Evolutionary conservation across 2,113 vertebrate genomes (phyloP).

Genomic region (Suncus etruscus): DNA sequence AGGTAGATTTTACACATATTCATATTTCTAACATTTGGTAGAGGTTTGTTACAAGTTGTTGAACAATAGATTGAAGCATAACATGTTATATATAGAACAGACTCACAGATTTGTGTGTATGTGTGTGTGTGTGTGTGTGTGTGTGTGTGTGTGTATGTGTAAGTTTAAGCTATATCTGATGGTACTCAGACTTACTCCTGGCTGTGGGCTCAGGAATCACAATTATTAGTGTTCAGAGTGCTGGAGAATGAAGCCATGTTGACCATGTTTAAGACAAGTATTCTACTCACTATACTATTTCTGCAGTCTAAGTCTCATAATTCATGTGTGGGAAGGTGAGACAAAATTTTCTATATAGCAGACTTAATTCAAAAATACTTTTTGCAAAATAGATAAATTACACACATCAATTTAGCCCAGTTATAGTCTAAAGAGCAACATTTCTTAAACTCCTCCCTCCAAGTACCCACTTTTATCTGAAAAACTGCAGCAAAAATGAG

Average conservation of each 20-base stretch:
- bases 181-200: too few relatives aligned
- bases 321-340: not conserved
- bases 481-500: too few relatives aligned
- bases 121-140: too few relatives aligned
- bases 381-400: conserved; percentile 10
- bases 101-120: not conserved
- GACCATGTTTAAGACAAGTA: too few relatives aligned
- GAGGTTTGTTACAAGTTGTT: not conserved
- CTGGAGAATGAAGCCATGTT: too few relatives aligned
- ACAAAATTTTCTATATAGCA: not conserved
- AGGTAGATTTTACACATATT: not conserved
- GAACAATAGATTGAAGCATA: not conserved
- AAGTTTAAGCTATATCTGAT: too few relatives aligned
- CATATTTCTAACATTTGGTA: not conserved
- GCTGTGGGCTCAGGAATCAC: too few relatives aligned
- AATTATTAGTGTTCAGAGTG: too few relatives aligned
- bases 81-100: not conserved
- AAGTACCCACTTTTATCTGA: too few relatives aligned
- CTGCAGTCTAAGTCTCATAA: not conserved
- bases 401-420: not conserved
- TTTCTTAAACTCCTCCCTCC: not conserved
- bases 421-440: not conserved
- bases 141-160: too few relatives aligned
- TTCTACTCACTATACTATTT: too few relatives aligned
- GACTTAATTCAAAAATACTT: conserved; percentile 28